Percentiles rank a stretch among this genome's conserved stretches.
These are phyloP conservation scores for Dendrolimus pini DNA, from an alignment of 2,888 invertebrate species.

Conservation along the genomic window DNA sequence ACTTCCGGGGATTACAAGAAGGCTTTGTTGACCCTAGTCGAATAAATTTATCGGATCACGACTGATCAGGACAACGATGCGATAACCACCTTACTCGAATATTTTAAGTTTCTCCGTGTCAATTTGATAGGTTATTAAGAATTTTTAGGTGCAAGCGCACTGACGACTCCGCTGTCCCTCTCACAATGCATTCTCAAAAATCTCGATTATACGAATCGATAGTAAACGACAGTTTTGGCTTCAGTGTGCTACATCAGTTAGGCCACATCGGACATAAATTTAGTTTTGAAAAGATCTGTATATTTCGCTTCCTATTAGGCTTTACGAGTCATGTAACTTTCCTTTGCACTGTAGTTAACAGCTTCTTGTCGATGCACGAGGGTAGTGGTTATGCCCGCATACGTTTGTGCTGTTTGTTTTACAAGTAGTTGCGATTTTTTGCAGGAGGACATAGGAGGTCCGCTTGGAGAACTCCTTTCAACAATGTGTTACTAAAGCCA, in stretches of 20 bases:
- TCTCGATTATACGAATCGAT: constrained; percentile 9
- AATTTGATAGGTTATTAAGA: constrained; percentile 56
- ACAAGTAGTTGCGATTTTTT: constrained; percentile 69
- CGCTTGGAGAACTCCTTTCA: constrained; percentile 80
- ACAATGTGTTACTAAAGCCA: constrained; percentile 76
- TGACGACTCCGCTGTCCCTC: constrained; percentile 17
- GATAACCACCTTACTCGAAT: constrained; percentile 48
- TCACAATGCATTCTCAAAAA: constrained; percentile 12
- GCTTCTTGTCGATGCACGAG: constrained; percentile 54
- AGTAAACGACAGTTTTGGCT: constrained; percentile 14
- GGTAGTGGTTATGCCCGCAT: constrained; percentile 30
- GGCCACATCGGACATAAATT: constrained; percentile 46
- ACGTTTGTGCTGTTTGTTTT: constrained; percentile 31
- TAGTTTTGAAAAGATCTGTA: constrained; percentile 63
- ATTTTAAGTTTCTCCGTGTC: constrained; percentile 54
- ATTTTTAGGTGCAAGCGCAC: constrained; percentile 10
- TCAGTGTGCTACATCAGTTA: constrained; percentile 30
- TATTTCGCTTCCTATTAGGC: constrained; percentile 57
- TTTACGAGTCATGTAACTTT: constrained; percentile 48
- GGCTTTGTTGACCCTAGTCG: constrained; percentile 90
- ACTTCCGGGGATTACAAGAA: constrained; percentile 96
- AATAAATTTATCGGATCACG: constrained; percentile 58
- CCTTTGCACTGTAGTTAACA: constrained; percentile 62
- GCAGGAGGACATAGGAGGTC: constrained; percentile 82
- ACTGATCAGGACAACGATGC: constrained; percentile 35